A percentile compares a stretch with the other conserved stretches of the same genome.
These are phyloP conservation scores for Aporrectodea caliginosa DNA, from an alignment of 1,140 invertebrate genomes.

Conservation along the genomic window DNA sequence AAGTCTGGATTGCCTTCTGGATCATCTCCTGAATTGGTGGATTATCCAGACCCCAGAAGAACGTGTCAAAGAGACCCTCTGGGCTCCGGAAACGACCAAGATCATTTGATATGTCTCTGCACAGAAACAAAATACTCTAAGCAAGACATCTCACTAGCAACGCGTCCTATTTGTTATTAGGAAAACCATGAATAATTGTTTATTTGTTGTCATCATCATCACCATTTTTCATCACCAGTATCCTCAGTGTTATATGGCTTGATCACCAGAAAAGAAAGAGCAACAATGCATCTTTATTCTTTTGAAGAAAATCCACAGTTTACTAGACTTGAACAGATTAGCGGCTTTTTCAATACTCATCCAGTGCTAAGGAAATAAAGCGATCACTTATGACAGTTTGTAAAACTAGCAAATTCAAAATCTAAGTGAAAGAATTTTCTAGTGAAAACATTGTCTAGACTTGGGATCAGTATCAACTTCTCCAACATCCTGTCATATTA, in stretches of 20 bases:
- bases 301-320: too few relatives aligned
- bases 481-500: background rate
- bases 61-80: conserved; percentile 65
- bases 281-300: too few relatives aligned
- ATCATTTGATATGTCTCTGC: conserved; percentile 50
- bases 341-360: too few relatives aligned
- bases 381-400: too few relatives aligned
- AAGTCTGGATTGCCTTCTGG: conserved; percentile 60
- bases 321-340: too few relatives aligned
- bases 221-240: background rate
- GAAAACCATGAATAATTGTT: background rate
- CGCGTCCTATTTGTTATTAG: background rate
- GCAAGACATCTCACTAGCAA: background rate
- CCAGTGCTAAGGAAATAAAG: too few relatives aligned
- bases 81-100: conserved; percentile 59
- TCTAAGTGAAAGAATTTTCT: background rate
- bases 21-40: conserved; percentile 63
- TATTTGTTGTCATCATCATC: background rate
- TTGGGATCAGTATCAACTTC: background rate
- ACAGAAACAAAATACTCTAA: background rate
- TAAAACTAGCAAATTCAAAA: background rate
- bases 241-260: too few relatives aligned
- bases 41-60: conserved; percentile 63
- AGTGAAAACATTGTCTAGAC: background rate
- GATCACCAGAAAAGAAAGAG: too few relatives aligned